These are phyloP conservation scores for Meiosimyza decipiens DNA, from an alignment of 2,888 invertebrate species.

Conservation along the genomic window DNA sequence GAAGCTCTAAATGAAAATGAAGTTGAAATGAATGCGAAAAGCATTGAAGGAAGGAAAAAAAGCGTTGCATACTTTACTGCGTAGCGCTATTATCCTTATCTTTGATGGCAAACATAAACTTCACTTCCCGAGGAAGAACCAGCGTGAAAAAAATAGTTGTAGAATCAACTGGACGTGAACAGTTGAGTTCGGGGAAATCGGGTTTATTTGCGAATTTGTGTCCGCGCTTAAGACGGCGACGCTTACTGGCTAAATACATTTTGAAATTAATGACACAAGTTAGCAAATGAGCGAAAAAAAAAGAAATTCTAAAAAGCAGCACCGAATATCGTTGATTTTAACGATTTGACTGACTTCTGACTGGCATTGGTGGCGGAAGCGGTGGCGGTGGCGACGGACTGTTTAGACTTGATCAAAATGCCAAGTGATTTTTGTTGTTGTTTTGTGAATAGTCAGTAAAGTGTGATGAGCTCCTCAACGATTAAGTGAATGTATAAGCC, in stretches of 20 bases:
- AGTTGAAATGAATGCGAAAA: constrained; percentile 14
- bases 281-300: constrained; percentile 45
- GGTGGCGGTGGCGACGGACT: background rate
- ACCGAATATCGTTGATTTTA: constrained; percentile 14
- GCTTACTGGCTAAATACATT: constrained; percentile 34
- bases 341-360: constrained; percentile 12
- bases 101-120: constrained; percentile 27
- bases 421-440: background rate
- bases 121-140: constrained; percentile 5
- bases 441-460: constrained; percentile 9
- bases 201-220: constrained; percentile 11
- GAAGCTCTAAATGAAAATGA: constrained; percentile 18
- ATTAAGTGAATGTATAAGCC: constrained; percentile 10
- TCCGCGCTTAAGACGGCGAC: constrained; percentile 11
- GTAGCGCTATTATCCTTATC: constrained; percentile 24
- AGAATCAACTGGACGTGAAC: background rate
- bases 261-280: constrained; percentile 42
- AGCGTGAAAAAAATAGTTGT: constrained; percentile 8
- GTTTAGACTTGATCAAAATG: constrained; percentile 14
- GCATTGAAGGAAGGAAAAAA: constrained; percentile 16
- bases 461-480: constrained; percentile 18
- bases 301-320: background rate
- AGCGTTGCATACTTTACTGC: constrained; percentile 15
- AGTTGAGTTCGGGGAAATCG: background rate
- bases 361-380: background rate